These are phyloP conservation scores for Ypsolopha sequella DNA, from an alignment of 2,888 invertebrate species.

Conservation along the genomic window DNA sequence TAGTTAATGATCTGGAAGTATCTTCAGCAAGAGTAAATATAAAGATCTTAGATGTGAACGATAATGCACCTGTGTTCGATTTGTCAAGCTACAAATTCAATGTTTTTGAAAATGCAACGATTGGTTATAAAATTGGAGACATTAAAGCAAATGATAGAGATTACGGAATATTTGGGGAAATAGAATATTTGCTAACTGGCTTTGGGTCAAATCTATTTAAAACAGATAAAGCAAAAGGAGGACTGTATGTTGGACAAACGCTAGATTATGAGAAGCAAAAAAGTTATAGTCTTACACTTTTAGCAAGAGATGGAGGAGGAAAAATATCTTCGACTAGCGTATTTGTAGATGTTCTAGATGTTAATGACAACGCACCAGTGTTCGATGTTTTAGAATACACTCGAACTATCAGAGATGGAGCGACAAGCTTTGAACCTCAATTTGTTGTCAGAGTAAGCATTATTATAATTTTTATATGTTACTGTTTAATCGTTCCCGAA, in stretches of 20 bases:
- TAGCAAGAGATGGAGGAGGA: conserved; percentile 86
- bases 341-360: conserved; percentile 78
- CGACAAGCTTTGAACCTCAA: conserved; percentile 82
- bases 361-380: conserved; percentile 82
- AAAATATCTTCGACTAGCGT: conserved; percentile 78
- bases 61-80: conserved; percentile 80
- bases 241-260: conserved; percentile 72
- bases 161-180: conserved; percentile 77
- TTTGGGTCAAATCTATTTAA: conserved; percentile 83
- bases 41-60: conserved; percentile 81
- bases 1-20: conserved; percentile 64
- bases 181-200: conserved; percentile 81
- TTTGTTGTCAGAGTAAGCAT: conserved; percentile 75
- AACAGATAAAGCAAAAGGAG: conserved; percentile 76
- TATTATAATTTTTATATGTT: background rate
- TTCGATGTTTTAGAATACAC: conserved; percentile 80
- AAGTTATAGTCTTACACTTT: conserved; percentile 82
- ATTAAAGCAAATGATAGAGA: conserved; percentile 80
- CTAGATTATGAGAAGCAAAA: conserved; percentile 86
- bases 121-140: conserved; percentile 73
- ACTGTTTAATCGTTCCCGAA: background rate
- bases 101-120: conserved; percentile 74
- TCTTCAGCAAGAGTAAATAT: conserved; percentile 73
- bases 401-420: conserved; percentile 82
- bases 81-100: conserved; percentile 74